Base-by-base conservation (phyloP, 2,113 vertebrate species). In the Equus quagga region DNA sequence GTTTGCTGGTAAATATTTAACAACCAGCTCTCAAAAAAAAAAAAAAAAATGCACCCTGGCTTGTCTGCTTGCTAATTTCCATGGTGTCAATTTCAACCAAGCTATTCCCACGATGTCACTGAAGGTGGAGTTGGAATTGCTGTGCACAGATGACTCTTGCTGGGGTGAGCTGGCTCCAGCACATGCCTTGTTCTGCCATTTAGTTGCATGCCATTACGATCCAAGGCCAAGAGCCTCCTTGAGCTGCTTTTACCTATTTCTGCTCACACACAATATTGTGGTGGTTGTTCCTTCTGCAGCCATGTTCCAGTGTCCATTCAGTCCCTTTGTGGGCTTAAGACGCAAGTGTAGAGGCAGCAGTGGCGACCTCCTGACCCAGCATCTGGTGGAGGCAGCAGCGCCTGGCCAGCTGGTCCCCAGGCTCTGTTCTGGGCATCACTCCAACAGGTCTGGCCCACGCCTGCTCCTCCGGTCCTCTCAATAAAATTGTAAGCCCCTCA, bases 401-500 rank as follows among this genome's bases (percentile, higher is more conserved):
- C 23, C 19, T 0, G 0, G 72, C 44, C 23, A 1, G 64, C 88
- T 8, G 36, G 84, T 79, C 82, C 94, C 92, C 82, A 67, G 97
- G 65, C 56, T 49, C 24, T 14, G n/a, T 69, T 65, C 89, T 1
- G n/a, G 78, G 82, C 65, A 6, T 36, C 46, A 0, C 8, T 78
- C 92, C 95, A 67, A 26, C 0, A 44, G 31, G 33, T 31, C 54
- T 11, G 21, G 91, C 80, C 75, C n/a, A 4, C 9, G 51, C 62
- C 97, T 64, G 17, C 31, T 69, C 41, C 67, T 54, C 69, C 44
- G 17, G 36, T 41, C 41, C 64, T 60, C 82, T 76, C 93, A 87
- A 78, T 96, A 90, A 84, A 81, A 93, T 6, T 2, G 6, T 64
- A 67, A 95, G 87, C 92, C 87, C 94, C 83, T 87, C 23, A 91